Conservation (phyloP, 2,888 invertebrate genomes). For the Neocrepidodera transversa region DNA sequence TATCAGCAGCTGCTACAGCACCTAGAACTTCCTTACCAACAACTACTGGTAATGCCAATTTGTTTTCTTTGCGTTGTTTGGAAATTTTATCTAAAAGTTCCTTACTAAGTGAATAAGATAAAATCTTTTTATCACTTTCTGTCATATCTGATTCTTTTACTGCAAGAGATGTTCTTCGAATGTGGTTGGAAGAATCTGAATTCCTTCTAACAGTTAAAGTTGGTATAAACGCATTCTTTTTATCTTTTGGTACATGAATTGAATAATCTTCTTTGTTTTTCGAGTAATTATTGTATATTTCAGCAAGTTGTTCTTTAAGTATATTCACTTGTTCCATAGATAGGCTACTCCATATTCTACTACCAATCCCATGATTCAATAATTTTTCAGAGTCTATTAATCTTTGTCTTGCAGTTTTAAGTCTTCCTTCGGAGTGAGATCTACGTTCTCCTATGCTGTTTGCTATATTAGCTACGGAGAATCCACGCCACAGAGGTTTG, state of each 20-base stretch:
- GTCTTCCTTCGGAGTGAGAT: constrained; percentile 60
- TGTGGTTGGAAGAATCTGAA: constrained; percentile 53
- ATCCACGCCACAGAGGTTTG: constrained; percentile 84
- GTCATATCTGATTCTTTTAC: constrained; percentile 60
- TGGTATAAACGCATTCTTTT: constrained; percentile 34
- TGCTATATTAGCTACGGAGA: constrained; percentile 81
- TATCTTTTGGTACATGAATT: constrained; percentile 66
- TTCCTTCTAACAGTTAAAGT: constrained; percentile 60
- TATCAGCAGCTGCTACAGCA: constrained; percentile 65
- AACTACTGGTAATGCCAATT: constrained; percentile 54
- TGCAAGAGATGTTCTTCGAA: constrained; percentile 52
- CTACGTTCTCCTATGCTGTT: constrained; percentile 72
- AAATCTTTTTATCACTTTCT: constrained; percentile 75
- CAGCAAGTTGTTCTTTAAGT: constrained; percentile 79
- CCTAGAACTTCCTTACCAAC: constrained; percentile 69
- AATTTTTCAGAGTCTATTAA: constrained; percentile 52
- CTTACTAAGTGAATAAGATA: constrained; percentile 76
- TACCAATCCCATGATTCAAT: constrained; percentile 70
- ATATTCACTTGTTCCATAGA: constrained; percentile 84
- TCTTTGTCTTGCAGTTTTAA: constrained; percentile 42
- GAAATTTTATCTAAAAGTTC: constrained; percentile 73
- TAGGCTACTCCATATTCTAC: constrained; percentile 81
- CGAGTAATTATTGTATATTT: constrained; percentile 73
- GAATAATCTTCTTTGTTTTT: constrained; percentile 65
- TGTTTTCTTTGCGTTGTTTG: constrained; percentile 51